These are phyloP conservation scores for Eumeta japonica DNA, from an alignment of 1,140 invertebrate species.

Conservation along the genomic window DNA sequence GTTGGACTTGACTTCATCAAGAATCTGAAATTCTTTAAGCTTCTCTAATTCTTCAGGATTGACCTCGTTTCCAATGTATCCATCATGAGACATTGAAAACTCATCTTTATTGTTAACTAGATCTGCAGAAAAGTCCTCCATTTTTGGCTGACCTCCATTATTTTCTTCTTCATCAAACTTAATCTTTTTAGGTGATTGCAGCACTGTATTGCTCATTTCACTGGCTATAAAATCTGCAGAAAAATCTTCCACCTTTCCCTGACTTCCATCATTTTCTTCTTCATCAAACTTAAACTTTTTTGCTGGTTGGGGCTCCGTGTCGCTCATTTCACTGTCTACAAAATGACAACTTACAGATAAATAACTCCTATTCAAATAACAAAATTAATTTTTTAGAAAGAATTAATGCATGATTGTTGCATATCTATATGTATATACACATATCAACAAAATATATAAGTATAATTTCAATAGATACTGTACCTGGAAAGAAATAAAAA, in stretches of 20 bases:
- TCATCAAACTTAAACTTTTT: constrained; percentile 18
- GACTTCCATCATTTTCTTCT: constrained; percentile 4
- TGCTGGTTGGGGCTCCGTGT: constrained; percentile 13
- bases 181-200: constrained; percentile 19
- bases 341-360: too few species aligned
- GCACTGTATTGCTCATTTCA: constrained; percentile 7
- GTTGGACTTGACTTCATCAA: constrained; percentile 70
- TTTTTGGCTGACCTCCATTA: constrained; percentile 6
- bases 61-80: constrained; percentile 20
- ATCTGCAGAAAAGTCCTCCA: background rate
- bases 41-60: constrained; percentile 34
- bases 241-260: constrained; percentile 1
- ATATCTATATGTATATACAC: too few species aligned
- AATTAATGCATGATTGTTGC: too few species aligned
- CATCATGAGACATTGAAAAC: background rate
- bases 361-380: too few species aligned
- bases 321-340: constrained; percentile 11
- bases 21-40: constrained; percentile 67
- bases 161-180: constrained; percentile 10
- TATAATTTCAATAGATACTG: too few species aligned
- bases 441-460: too few species aligned
- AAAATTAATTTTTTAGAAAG: too few species aligned
- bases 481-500: too few species aligned
- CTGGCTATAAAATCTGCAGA: constrained; percentile 8
- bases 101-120: background rate